phyloP scores from a whole-genome alignment of 2,797 vertebrate species.

The Pangasius macronema region DNA sequence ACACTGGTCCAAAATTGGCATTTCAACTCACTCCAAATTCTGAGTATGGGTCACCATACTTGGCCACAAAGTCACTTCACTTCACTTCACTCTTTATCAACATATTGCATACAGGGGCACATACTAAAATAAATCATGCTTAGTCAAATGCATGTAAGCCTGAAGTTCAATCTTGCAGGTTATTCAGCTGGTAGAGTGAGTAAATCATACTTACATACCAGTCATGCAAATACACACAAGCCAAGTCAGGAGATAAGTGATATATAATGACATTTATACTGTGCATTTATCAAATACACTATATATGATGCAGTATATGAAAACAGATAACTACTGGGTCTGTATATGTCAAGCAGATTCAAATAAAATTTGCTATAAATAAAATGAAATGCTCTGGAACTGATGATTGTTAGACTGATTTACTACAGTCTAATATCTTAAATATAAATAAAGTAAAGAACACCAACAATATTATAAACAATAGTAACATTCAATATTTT shows the following conservation, averaged over 20 bases:
- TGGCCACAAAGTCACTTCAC: too few species aligned
- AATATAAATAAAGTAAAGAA: neutral
- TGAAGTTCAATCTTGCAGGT: slow-evolving; percentile 68
- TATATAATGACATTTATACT: slow-evolving; percentile 22
- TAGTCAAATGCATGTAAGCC: slow-evolving; percentile 63
- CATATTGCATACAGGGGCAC: slow-evolving; percentile 62
- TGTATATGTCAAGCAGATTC: slow-evolving; percentile 25
- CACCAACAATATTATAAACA: neutral
- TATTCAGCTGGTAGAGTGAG: slow-evolving; percentile 60
- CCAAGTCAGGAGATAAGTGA: slow-evolving; percentile 38
- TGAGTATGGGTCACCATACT: too few species aligned
- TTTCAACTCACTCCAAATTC: slow-evolving; percentile 66
- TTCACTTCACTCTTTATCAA: slow-evolving; percentile 68
- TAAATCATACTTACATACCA: slow-evolving; percentile 50
- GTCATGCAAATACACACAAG: slow-evolving; percentile 63
- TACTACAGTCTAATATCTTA: neutral
- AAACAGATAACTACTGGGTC: slow-evolving; percentile 51
- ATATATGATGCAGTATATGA: slow-evolving; percentile 45
- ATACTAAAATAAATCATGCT: slow-evolving; percentile 71
- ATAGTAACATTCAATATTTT: neutral
- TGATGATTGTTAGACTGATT: neutral
- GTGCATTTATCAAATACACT: slow-evolving; percentile 55
- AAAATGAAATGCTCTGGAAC: slow-evolving; percentile 16
- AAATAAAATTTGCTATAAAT: slow-evolving; percentile 36
- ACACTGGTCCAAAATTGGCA: neutral